Evolutionary conservation across 2,113 vertebrate genomes (phyloP).

Genomic region (Alethe castanea): DNA sequence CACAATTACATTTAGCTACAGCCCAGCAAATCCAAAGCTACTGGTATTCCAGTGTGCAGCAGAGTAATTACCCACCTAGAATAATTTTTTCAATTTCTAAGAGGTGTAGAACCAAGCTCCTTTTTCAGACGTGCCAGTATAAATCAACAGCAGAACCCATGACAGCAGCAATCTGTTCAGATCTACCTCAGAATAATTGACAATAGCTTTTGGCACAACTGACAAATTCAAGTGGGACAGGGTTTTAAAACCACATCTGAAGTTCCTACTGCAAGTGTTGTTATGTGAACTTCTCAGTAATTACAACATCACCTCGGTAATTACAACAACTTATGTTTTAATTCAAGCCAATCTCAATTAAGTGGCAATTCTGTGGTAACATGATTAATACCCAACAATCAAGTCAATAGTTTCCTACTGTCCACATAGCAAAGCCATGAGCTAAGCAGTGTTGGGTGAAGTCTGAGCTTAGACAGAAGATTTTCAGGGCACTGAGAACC

Average conservation of each 20-base stretch:
- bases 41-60: background rate
- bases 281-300: background rate
- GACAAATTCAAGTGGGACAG: background rate
- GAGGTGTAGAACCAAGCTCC: background rate
- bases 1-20: background rate
- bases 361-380: background rate
- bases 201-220: background rate
- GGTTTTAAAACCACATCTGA: slow-evolving; percentile 44
- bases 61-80: background rate
- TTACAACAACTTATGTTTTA: background rate
- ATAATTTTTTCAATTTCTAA: background rate
- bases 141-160: background rate
- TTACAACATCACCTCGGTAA: background rate
- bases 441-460: background rate
- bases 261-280: background rate
- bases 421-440: background rate
- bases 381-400: slow-evolving; percentile 7
- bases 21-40: background rate
- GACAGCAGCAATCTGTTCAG: background rate
- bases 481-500: background rate
- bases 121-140: background rate
- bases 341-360: background rate
- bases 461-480: background rate
- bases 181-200: background rate
- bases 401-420: slow-evolving; percentile 2